Evolutionary conservation across 2,797 vertebrate genomes (phyloP).

Genomic region (Gallirallus australis): DNA sequence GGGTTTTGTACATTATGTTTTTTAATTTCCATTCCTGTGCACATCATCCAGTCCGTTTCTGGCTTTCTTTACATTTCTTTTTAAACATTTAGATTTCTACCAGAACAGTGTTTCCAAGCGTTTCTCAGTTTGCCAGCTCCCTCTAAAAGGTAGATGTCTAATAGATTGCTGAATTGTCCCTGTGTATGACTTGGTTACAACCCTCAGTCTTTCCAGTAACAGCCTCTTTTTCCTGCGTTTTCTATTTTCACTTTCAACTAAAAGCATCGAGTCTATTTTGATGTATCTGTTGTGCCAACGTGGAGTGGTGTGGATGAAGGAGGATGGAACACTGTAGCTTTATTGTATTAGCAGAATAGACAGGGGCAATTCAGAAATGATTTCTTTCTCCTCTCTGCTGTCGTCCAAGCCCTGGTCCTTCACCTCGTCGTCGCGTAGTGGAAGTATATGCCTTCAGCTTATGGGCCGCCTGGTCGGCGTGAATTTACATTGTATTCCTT

Average conservation of each 20-base stretch:
- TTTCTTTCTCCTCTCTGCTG: background rate
- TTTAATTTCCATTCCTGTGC: background rate
- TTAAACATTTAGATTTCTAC: background rate
- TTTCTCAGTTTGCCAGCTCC: background rate
- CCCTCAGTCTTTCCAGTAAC: background rate
- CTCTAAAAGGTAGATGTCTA: background rate
- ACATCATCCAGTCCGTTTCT: background rate
- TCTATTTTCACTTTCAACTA: background rate
- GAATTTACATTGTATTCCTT: background rate
- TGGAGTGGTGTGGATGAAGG: background rate
- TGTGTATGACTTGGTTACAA: background rate
- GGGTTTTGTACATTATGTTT: background rate
- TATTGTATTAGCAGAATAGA: background rate
- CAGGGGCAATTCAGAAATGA: background rate
- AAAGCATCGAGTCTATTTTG: background rate
- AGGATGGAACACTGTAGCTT: background rate
- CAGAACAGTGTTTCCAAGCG: background rate
- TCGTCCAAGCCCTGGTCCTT: background rate
- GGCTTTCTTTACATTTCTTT: background rate
- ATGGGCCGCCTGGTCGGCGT: background rate
- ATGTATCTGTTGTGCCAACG: background rate
- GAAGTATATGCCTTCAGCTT: background rate
- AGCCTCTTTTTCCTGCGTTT: background rate
- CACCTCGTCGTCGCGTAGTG: accelerated
- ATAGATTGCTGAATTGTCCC: background rate